These are phyloP conservation scores for Takifugu ocellatus DNA, from an alignment of 2,797 vertebrate species.

Conservation along the genomic window DNA sequence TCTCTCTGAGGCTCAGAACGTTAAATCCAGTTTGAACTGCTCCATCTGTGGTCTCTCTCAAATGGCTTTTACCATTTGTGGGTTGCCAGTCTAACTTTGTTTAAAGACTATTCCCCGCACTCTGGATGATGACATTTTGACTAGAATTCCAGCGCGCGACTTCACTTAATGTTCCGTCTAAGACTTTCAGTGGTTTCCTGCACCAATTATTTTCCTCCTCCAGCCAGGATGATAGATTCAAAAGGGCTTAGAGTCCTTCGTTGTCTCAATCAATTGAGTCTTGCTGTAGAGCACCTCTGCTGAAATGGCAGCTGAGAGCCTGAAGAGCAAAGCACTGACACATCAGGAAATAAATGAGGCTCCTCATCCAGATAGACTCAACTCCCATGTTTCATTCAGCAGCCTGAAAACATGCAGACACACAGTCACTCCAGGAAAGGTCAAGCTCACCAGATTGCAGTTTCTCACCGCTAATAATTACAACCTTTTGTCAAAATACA, in stretches of 20 bases:
- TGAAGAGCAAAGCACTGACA: slow-evolving; percentile 15
- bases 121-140: background rate
- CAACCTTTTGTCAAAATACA: slow-evolving; percentile 18
- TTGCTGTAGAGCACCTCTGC: slow-evolving; percentile 14
- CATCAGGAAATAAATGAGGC: slow-evolving; percentile 34
- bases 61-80: too few species aligned
- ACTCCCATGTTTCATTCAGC: slow-evolving; percentile 32
- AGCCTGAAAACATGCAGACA: slow-evolving; percentile 15
- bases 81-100: background rate
- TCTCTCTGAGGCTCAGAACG: too few species aligned
- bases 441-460: slow-evolving; percentile 42
- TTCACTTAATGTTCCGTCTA: background rate
- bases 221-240: slow-evolving; percentile 17
- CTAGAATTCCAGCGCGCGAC: background rate
- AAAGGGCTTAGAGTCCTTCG: slow-evolving; percentile 11
- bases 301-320: slow-evolving; percentile 31
- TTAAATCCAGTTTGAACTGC: too few species aligned
- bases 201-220: background rate
- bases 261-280: slow-evolving; percentile 26
- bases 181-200: background rate
- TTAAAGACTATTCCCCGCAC: background rate
- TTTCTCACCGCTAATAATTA: slow-evolving; percentile 28
- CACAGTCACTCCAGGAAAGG: slow-evolving; percentile 40
- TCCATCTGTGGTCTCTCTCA: too few species aligned
- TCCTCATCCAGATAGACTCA: slow-evolving; percentile 29